Percentiles rank a stretch among this genome's conserved stretches.
Evolutionary conservation across 1,140 invertebrate genomes (phyloP).

Genomic region (Glomeris maerens): DNA sequence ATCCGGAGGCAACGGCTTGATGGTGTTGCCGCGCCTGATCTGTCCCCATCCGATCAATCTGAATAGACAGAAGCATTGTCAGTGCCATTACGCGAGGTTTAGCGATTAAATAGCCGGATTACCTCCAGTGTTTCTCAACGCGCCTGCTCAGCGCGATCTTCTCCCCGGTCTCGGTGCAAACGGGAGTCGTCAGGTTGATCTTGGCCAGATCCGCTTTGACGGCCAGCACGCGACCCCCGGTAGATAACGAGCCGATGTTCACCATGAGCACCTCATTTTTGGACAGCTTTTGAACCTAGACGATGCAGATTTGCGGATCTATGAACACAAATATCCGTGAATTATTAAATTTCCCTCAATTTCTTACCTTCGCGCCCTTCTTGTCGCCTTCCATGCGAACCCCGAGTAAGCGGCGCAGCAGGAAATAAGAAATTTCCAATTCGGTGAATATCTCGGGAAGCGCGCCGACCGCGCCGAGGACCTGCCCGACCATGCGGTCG

Average conservation of each 20-base stretch:
- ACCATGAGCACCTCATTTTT: conserved; percentile 87
- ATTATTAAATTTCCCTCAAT: no score
- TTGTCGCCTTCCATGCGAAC: conserved; percentile 98
- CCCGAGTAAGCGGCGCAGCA: conserved; percentile 85
- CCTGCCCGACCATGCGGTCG: conserved; percentile 95
- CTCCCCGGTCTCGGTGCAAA: conserved; percentile 96
- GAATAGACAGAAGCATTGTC: conserved; percentile 26
- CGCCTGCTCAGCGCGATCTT: conserved; percentile 95
- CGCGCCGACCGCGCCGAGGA: conserved; percentile 90
- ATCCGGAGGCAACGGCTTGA: conserved; percentile 43
- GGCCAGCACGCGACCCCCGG: conserved; percentile 87
- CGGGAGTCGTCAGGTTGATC: conserved; percentile 89
- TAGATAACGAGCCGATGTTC: conserved; percentile 97
- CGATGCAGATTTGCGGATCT: conserved; percentile 6
- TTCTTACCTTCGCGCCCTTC: conserved; percentile 82
- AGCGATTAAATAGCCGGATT: conserved; percentile 20
- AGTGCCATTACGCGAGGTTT: conserved; percentile 11
- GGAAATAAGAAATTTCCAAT: conserved; percentile 94
- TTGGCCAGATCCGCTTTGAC: conserved; percentile 97
- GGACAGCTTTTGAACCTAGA: conserved; percentile 65
- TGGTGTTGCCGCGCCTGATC: conserved; percentile 79
- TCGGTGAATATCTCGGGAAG: conserved; percentile 96
- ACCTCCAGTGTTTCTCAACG: conserved; percentile 99
- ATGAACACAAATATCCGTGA: neutral
- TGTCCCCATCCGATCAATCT: conserved; percentile 94